Evolutionary conservation across 2,888 invertebrate species (phyloP), one percentile per base, ranked within the genome.

Genomic region (Chrysotoxum bicinctum): DNA sequence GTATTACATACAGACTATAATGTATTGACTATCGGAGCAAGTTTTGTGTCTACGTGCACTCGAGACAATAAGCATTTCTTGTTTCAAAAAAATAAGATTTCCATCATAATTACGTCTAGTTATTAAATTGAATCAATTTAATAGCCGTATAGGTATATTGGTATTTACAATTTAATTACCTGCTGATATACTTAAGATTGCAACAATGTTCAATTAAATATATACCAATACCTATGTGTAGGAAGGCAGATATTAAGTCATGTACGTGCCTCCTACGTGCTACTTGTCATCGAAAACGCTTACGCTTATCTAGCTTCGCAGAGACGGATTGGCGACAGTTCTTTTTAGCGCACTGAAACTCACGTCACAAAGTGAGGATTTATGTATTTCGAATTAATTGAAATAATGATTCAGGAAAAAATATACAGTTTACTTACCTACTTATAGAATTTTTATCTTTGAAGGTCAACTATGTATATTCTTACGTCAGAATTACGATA

Each of bases 291-390:
- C 23, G 23, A 66, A n/a, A 66, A 35, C n/a, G 35, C 8, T 21
- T 16, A 37, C 0, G 50, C 50, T 66, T 64, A 45, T 64, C 45
- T 43, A 1, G 12, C 26, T 23, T 14, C 30, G 8, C 14, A 35
- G 48, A 66, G 66, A 66, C 66, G 23, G 9, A 37, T 66, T 50
- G 66, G 66, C 66, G 66, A 50, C 66, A 50, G 14, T 66, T 35
- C 32, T 50, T 23, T 50, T 50, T n/a, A 26, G 26, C 14, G 26
- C 14, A 50, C 3, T 16, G 30, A 23, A 7, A 6, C 21, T 3
- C n/a, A 66, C 50, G 64, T 48, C 48, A 66, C 19, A 66, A 23
- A 35, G 2, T 19, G 19, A 8, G 6, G 43, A 30, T 43, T 6
- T 2, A n/a, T 1, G 43, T 43, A 43, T 64, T 64, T 43, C 62